These are phyloP conservation scores for Augiades crinisus DNA, from an alignment of 2,888 invertebrate genomes.

Conservation along the genomic window DNA sequence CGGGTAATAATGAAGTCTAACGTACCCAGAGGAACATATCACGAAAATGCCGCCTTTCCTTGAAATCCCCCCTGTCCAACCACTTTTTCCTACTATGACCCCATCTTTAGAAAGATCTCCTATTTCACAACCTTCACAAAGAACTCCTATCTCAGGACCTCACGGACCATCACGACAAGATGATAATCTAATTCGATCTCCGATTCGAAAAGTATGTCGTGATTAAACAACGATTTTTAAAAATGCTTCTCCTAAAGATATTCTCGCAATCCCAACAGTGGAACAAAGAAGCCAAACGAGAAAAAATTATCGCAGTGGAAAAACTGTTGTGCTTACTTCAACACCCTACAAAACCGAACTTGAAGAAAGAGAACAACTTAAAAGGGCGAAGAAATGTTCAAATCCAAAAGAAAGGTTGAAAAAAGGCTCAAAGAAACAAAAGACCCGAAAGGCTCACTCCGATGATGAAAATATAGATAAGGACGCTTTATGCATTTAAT, in stretches of 20 bases:
- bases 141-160: too few relatives aligned
- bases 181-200: constrained; percentile 9
- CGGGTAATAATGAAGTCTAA: constrained; percentile 38
- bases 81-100: too few relatives aligned
- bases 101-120: too few relatives aligned
- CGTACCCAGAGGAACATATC: constrained; percentile 41
- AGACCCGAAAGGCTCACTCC: constrained; percentile 16
- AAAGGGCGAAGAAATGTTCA: constrained; percentile 30
- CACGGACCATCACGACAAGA: background rate
- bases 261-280: constrained; percentile 29
- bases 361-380: constrained; percentile 33
- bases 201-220: constrained; percentile 26
- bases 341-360: constrained; percentile 34
- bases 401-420: constrained; percentile 29
- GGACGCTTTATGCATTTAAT: constrained; percentile 12
- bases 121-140: too few relatives aligned
- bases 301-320: constrained; percentile 33
- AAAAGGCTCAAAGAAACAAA: constrained; percentile 17
- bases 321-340: constrained; percentile 35
- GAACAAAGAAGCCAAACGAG: constrained; percentile 31
- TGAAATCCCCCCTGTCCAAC: too few relatives aligned
- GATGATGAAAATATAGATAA: constrained; percentile 19
- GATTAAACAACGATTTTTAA: constrained; percentile 14
- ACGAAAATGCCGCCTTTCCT: constrained; percentile 41
- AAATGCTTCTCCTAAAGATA: constrained; percentile 28